phyloP scores from a whole-genome alignment of 1,140 invertebrate species.

The Dendrolimus kikuchii region DNA sequence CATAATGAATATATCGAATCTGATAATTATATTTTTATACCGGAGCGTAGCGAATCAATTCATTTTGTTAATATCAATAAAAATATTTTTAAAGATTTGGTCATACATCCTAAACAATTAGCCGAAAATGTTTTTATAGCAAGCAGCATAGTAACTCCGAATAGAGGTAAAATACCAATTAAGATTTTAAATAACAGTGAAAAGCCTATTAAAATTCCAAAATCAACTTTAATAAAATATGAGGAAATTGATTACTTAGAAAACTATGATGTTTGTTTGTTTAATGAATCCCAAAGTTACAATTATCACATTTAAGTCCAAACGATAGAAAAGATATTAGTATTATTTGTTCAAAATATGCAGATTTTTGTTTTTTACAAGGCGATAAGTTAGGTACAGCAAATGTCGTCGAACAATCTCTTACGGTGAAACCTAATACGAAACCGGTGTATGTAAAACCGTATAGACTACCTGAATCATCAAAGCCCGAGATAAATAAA shows the following conservation, averaged over 20 bases:
- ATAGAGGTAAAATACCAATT: slow-evolving; percentile 10
- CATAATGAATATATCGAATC: slow-evolving; percentile 9
- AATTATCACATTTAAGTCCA: not conserved
- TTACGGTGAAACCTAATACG: too few species aligned
- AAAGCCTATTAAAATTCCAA: too few species aligned
- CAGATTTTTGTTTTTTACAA: too few species aligned
- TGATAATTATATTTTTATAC: too few species aligned
- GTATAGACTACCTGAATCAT: too few species aligned
- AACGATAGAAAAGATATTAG: not conserved
- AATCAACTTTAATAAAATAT: slow-evolving; percentile 1
- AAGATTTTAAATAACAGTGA: too few species aligned
- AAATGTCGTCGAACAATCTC: too few species aligned
- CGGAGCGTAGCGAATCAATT: slow-evolving; percentile 9
- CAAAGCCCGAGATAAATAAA: too few species aligned
- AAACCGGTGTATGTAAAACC: too few species aligned
- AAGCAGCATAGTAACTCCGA: slow-evolving; percentile 4
- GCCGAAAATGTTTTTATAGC: slow-evolving; percentile 10
- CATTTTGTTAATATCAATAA: slow-evolving; percentile 6
- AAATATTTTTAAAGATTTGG: slow-evolving; percentile 3
- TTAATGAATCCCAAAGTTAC: not conserved
- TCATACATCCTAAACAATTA: slow-evolving; percentile 10
- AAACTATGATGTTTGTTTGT: slow-evolving; percentile 10
- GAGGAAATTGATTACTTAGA: slow-evolving; percentile 5
- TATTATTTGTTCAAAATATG: slow-evolving; percentile 3
- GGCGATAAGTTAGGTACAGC: too few species aligned